Evolutionary conservation across 2,113 vertebrate species (phyloP), one percentile per base, ranked within the genome.

Genomic region (Gadus macrocephalus): DNA sequence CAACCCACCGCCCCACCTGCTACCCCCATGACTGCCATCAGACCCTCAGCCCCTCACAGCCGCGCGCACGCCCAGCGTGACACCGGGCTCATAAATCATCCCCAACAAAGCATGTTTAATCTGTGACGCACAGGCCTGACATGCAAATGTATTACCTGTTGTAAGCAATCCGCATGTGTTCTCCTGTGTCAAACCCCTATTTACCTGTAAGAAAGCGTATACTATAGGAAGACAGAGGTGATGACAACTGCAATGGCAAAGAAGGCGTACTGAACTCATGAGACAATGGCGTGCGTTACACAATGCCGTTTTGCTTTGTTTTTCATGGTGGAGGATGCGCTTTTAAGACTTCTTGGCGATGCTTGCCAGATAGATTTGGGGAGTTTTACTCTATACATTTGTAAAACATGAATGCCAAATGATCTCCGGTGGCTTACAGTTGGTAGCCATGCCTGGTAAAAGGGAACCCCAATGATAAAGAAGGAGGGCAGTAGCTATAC

Each of bases 51-150:
- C 82, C 76, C 78, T 84, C 75, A 72, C 86, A 88, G 90, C 88
- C 86, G 89, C 91, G 90, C 86, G 79, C 78, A 84, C 83, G 42
- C 42, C 82, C 85, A 59, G 81, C 80, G 70, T 73, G 75, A 71
- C 89, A 83, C 86, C 69, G 68, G 74, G 27, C 81, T 85, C 91
- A 93, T 94, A 93, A 93, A 94, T 95, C 93, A 95, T 90, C 85
- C 77, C 73, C 91, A 81, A 93, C 89, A 90, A 77, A 88, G 92
- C 91, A 86, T 89, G 92, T 91, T 87, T 91, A 93, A 96, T 92
- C 93, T 86, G 72, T 74, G 81, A 89, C 82, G 74, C 72, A 88
- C 74, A 82, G 58, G 75, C 77, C 83, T 81, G 84, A 88, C 90
- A 89, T 87, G 79, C 62, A 80, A 85, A 90, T 90, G 78, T 90